Conservation (phyloP, 2,113 vertebrate genomes). For the Coptodon rendalli region DNA sequence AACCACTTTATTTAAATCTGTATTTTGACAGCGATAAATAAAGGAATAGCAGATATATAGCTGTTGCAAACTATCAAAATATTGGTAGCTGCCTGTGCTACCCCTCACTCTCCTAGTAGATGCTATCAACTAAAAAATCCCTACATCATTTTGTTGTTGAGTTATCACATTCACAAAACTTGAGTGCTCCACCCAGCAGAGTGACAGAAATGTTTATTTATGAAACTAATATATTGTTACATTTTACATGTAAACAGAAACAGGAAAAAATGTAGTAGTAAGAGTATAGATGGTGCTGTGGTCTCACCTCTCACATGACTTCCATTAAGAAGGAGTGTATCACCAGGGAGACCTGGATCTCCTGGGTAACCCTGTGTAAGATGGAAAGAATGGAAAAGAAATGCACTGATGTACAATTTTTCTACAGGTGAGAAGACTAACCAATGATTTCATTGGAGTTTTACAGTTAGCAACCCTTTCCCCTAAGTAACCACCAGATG, state of each 20-base stretch:
- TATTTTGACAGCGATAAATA: not conserved
- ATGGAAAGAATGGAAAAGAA: not conserved
- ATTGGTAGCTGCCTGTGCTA: not conserved
- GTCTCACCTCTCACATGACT: constrained; percentile 39
- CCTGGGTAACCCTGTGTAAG: constrained; percentile 41
- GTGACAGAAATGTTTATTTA: not conserved
- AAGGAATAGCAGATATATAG: not conserved
- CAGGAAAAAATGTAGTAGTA: rapidly evolving
- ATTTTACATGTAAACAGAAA: not conserved
- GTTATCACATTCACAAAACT: not conserved
- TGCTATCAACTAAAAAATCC: not conserved
- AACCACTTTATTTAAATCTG: not conserved
- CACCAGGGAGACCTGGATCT: constrained; percentile 31
- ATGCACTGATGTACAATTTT: not conserved
- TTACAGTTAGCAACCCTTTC: not conserved
- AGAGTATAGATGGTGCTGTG: not conserved
- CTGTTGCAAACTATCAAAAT: not conserved
- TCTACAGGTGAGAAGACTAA: not conserved
- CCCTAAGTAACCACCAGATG: not conserved
- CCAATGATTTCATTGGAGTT: not conserved
- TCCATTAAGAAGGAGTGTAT: not conserved
- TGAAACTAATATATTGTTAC: not conserved
- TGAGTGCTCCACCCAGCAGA: not conserved
- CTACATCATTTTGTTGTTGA: not conserved
- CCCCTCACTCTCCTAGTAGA: not conserved